A percentile compares a stretch with the other conserved stretches of the same genome.
Evolutionary conservation across 2,888 invertebrate genomes (phyloP).

Genomic region (Scaptomyza flava): DNA sequence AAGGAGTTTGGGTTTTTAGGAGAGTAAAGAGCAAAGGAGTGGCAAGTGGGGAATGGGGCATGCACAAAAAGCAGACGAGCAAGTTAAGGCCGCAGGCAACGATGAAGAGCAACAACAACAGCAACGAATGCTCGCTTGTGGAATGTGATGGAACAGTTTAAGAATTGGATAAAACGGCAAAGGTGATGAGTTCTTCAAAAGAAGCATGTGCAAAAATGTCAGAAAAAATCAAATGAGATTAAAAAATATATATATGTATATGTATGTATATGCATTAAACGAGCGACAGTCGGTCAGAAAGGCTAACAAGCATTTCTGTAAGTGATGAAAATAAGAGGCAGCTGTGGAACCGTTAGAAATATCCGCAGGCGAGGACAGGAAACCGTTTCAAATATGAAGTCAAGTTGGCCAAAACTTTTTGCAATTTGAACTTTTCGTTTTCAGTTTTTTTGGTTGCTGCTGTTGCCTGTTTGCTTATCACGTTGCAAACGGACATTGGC

Average conservation of each 20-base stretch:
- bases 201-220: constrained; percentile 74
- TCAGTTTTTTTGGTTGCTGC: constrained; percentile 25
- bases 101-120: neutral
- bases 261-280: neutral
- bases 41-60: neutral
- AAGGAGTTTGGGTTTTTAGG: constrained; percentile 17
- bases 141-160: constrained; percentile 55
- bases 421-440: constrained; percentile 67
- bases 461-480: constrained; percentile 39
- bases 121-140: constrained; percentile 40
- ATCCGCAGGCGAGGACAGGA: constrained; percentile 37
- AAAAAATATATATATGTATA: constrained; percentile 9
- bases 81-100: constrained; percentile 58
- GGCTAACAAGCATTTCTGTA: constrained; percentile 19
- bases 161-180: constrained; percentile 37
- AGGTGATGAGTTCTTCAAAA: constrained; percentile 75
- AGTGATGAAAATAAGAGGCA: constrained; percentile 36
- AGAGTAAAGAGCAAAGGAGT: neutral
- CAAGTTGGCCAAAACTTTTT: constrained; percentile 22
- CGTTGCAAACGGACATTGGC: constrained; percentile 60
- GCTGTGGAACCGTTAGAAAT: constrained; percentile 35
- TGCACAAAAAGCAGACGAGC: constrained; percentile 36
- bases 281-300: constrained; percentile 16
- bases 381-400: constrained; percentile 40
- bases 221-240: constrained; percentile 75